phyloP scores from a whole-genome alignment of 2,888 invertebrate genomes.

The Antheraea yamamai region DNA sequence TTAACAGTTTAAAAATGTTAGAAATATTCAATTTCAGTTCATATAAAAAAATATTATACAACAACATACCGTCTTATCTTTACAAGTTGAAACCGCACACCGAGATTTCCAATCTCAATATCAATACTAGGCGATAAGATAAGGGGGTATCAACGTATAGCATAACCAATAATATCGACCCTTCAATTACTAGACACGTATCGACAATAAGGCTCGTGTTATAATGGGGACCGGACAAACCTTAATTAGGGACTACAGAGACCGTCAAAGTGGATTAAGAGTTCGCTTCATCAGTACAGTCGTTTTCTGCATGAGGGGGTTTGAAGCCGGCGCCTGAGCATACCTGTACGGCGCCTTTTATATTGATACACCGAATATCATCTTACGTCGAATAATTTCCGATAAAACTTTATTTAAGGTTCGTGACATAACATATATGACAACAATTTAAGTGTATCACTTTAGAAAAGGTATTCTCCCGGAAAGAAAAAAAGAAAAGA shows the following conservation, averaged over 20 bases:
- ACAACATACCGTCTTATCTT: constrained; percentile 17
- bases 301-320: constrained; percentile 73
- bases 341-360: constrained; percentile 64
- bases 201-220: constrained; percentile 34
- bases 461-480: neutral
- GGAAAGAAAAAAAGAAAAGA: neutral
- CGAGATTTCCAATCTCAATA: constrained; percentile 70
- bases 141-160: constrained; percentile 51
- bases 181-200: neutral
- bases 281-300: constrained; percentile 75
- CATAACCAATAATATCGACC: constrained; percentile 45
- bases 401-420: constrained; percentile 18
- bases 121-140: constrained; percentile 77
- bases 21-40: neutral
- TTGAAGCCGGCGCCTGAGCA: constrained; percentile 62
- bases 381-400: constrained; percentile 51
- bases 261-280: constrained; percentile 76
- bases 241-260: constrained; percentile 78
- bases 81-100: constrained; percentile 70
- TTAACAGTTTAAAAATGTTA: neutral
- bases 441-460: constrained; percentile 11
- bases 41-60: constrained; percentile 4
- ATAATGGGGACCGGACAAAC: constrained; percentile 50
- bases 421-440: constrained; percentile 30
- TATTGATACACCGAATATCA: constrained; percentile 61